Conservation (phyloP, 2,797 vertebrate genomes). For the Hafferia zeledoni region DNA sequence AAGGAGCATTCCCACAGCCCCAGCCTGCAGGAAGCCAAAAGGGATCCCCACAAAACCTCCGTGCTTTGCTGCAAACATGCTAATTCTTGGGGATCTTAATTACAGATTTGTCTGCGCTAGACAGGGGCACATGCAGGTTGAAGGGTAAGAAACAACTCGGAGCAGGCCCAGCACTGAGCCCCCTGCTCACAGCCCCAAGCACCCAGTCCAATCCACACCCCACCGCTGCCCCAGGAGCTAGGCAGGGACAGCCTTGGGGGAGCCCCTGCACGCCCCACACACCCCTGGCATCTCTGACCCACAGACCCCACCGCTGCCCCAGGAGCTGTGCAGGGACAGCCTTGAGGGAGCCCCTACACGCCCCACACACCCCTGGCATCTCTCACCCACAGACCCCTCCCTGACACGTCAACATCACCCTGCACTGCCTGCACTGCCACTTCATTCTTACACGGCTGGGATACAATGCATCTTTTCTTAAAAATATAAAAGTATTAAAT, state of each 20-base stretch:
- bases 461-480: accelerated
- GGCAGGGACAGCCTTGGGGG: too few relatives aligned
- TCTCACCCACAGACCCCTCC: accelerated
- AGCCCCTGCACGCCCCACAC: neutral
- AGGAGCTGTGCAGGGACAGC: too few relatives aligned
- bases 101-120: neutral
- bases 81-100: neutral
- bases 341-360: too few relatives aligned
- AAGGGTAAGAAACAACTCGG: neutral
- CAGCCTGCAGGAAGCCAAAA: neutral
- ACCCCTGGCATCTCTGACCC: too few relatives aligned
- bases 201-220: accelerated
- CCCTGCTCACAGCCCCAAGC: accelerated
- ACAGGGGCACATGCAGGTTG: accelerated
- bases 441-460: neutral
- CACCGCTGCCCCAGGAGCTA: accelerated
- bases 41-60: neutral
- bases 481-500: neutral
- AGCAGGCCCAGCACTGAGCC: neutral
- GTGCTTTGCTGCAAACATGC: neutral
- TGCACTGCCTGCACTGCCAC: neutral
- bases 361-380: neutral
- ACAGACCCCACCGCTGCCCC: too few relatives aligned
- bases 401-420: accelerated
- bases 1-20: neutral